Evolutionary conservation across 2,888 invertebrate genomes (phyloP).

Genomic region (Camponotus fellah): DNA sequence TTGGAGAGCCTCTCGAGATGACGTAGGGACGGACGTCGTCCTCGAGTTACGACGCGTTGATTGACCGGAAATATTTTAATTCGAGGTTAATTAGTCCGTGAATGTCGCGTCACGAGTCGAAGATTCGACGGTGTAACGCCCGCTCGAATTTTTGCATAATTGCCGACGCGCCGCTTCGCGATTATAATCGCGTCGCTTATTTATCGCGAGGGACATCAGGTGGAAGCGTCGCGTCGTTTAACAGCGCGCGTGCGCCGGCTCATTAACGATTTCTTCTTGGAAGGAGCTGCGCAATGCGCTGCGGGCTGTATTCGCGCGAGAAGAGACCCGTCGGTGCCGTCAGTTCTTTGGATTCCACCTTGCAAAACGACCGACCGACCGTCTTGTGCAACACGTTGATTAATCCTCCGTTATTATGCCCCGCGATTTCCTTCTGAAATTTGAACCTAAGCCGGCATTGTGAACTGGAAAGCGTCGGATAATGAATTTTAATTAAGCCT

Average conservation of each 20-base stretch:
- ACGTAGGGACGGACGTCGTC: conserved; percentile 6
- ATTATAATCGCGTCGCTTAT: conserved; percentile 55
- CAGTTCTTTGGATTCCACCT: conserved; percentile 46
- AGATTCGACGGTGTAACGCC: conserved; percentile 26
- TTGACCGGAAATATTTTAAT: conserved; percentile 47
- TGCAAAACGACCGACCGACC: conserved; percentile 31
- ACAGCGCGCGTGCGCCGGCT: conserved; percentile 54
- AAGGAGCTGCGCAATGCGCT: conserved; percentile 49
- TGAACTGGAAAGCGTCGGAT: conserved; percentile 46
- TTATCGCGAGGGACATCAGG: conserved; percentile 52
- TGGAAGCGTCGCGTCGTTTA: conserved; percentile 49
- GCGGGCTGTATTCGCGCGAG: conserved; percentile 35
- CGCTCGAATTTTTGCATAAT: conserved; percentile 51
- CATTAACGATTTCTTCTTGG: conserved; percentile 53
- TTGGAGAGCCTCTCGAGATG: conserved; percentile 14
- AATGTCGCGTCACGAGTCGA: not conserved
- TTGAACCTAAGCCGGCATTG: conserved; percentile 34
- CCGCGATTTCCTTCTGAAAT: conserved; percentile 44
- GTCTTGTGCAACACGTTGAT: conserved; percentile 45
- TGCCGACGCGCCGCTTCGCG: conserved; percentile 38
- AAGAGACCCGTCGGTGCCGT: conserved; percentile 38
- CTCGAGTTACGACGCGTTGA: conserved; percentile 28
- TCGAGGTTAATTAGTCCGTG: conserved; percentile 52
- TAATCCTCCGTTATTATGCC: conserved; percentile 46
- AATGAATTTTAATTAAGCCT: conserved; percentile 62